Evolutionary conservation across 2,113 vertebrate species (phyloP).

Genomic region (Halichoerus grypus): DNA sequence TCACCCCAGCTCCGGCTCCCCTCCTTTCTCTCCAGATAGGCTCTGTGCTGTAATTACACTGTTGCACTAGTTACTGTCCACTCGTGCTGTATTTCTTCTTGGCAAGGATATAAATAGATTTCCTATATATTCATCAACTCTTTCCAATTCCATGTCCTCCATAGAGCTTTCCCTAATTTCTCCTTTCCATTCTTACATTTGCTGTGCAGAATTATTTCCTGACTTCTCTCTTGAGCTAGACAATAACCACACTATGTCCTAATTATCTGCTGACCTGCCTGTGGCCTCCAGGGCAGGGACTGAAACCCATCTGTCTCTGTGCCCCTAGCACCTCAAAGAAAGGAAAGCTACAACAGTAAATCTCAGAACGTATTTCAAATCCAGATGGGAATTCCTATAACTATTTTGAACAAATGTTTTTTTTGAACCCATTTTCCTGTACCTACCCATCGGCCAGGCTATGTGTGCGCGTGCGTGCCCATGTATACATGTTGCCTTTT

Average conservation of each 20-base stretch:
- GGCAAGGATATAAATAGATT: neutral
- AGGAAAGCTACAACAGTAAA: neutral
- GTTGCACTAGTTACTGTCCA: neutral
- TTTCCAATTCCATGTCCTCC: neutral
- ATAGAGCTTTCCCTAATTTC: neutral
- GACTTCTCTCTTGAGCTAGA: neutral
- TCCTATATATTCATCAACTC: neutral
- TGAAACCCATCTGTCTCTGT: neutral
- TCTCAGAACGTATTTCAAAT: neutral
- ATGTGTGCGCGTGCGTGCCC: fast-evolving
- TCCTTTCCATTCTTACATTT: neutral
- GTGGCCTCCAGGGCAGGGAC: neutral
- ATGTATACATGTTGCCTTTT: neutral
- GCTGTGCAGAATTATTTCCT: neutral
- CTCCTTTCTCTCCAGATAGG: no score
- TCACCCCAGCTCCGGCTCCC: neutral
- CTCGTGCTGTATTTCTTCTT: neutral
- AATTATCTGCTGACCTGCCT: neutral
- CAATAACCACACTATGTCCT: neutral
- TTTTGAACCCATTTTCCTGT: neutral
- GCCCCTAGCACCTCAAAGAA: neutral
- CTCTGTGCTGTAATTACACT: neutral
- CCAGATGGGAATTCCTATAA: neutral
- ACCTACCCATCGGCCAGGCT: neutral
- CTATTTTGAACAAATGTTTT: neutral